Evolutionary conservation across 2,888 invertebrate genomes (phyloP), one percentile per base, ranked within the genome.

Genomic region (Cosmia pyralina): DNA sequence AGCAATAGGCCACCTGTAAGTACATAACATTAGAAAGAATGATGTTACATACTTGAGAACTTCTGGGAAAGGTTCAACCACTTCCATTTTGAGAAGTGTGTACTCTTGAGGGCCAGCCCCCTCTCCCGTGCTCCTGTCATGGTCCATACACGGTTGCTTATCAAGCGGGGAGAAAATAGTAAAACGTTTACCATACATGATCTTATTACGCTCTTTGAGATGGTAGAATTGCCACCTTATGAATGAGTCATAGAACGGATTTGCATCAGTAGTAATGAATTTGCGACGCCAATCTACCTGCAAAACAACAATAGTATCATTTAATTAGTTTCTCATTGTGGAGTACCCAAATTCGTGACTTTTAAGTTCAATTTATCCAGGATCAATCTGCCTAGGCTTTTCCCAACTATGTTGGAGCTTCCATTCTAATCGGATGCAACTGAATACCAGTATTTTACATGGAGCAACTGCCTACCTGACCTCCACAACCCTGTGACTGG

Each of bases 91-190:
- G 77, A 99, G 97, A 1, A 99, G 96, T 2, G 99, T 99, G 91
- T 99, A 99, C 93, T 99, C 99, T 93, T 99, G 99, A 0, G 99
- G 99, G 0, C 99, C 99, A 7, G 99, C 99, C 63, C 99, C 99
- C 96, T 99, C 99, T 0, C 99, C 99, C 4, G 97, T 96, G 57
- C 98, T 98, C 86, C 99, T 97, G 93, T 99, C 99, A 92, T 99
- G 99, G 93, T 99, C 99, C 99, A 99, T 99, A 92, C 99, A 99
- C 0, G 99, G 99, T 92, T 99, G 99, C 13, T 98, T 98, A 94
- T 99, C 99, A 89, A 98, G 97, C 0, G 99, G 99, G 0, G 99
- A 99, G 94, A 97, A 99, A 83, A 99, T 98, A 0, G 99, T 99
- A 91, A 99, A 98, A 10, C 99, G 97, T 95, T 99, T 99, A 28